A percentile compares a stretch with the other conserved stretches of the same genome.
phyloP scores from a whole-genome alignment of 2,113 vertebrate species.

The Chunga burmeisteri region DNA sequence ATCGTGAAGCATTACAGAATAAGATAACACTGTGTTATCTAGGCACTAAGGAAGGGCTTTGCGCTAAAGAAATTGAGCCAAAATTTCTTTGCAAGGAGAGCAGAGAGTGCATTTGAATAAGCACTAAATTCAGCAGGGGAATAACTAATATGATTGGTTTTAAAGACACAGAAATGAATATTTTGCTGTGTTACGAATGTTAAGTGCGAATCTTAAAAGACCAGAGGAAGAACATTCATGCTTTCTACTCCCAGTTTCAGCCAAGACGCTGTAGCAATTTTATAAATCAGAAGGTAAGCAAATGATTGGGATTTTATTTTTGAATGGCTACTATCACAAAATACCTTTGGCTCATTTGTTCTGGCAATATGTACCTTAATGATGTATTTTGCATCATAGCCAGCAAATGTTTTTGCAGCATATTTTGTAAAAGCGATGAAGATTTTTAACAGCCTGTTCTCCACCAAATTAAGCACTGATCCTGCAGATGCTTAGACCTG shows the following conservation, averaged over 20 bases:
- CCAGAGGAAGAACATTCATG: not conserved
- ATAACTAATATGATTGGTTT: slow-evolving; percentile 51
- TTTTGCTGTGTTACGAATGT: slow-evolving; percentile 3
- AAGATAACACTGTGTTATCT: slow-evolving; percentile 55
- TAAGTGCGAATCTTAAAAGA: not conserved
- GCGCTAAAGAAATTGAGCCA: not conserved
- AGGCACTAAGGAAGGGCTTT: slow-evolving; percentile 10
- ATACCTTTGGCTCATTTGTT: slow-evolving; percentile 48
- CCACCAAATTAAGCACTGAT: slow-evolving; percentile 2
- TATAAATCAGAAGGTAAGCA: slow-evolving; percentile 33
- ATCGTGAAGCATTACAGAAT: slow-evolving; percentile 38
- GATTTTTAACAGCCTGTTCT: slow-evolving; percentile 17
- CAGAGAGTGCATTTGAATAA: slow-evolving; percentile 12
- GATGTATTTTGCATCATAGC: slow-evolving; percentile 1
- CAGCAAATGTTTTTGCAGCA: not conserved
- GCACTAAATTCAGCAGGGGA: slow-evolving; percentile 55
- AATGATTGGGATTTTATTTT: slow-evolving; percentile 5
- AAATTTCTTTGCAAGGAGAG: slow-evolving; percentile 51
- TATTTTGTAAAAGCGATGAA: not conserved
- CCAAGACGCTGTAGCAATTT: not conserved
- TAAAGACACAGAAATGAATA: slow-evolving; percentile 49
- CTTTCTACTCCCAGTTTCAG: not conserved
- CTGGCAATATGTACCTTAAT: not conserved
- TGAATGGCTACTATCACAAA: slow-evolving; percentile 15
- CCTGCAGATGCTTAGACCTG: not conserved